Evolutionary conservation across 2,113 vertebrate species (phyloP).

Genomic region (Etia nguti): DNA sequence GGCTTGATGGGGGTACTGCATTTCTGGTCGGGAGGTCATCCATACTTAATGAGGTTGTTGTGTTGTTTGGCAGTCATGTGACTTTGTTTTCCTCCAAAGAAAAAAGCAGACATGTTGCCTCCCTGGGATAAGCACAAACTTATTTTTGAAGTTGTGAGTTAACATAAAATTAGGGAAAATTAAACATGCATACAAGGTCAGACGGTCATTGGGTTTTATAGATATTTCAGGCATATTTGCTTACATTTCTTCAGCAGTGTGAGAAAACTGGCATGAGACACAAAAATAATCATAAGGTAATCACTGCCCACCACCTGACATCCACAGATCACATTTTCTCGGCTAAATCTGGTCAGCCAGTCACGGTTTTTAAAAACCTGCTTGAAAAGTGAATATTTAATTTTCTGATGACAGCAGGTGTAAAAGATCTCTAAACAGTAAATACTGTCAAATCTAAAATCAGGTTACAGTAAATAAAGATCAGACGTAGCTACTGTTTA

Average conservation of each 20-base stretch:
- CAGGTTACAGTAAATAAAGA: not conserved
- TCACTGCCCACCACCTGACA: not conserved
- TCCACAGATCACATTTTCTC: not conserved
- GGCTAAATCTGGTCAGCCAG: rapidly evolving
- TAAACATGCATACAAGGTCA: not conserved
- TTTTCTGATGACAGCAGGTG: not conserved
- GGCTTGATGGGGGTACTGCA: not conserved
- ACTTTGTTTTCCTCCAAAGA: not conserved
- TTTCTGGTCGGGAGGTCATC: not conserved
- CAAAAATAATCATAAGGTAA: not conserved
- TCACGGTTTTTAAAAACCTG: not conserved
- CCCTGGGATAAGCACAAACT: not conserved
- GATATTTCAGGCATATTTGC: not conserved
- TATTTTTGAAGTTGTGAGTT: not conserved
- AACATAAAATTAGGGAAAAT: not conserved
- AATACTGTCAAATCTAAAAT: not conserved
- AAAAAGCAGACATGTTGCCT: rapidly evolving
- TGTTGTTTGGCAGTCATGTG: not conserved
- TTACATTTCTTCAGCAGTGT: not conserved
- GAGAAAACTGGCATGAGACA: not conserved
- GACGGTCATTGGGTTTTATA: not conserved
- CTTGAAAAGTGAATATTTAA: not conserved
- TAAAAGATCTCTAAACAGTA: not conserved
- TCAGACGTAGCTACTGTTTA: rapidly evolving
- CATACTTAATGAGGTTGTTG: conserved; percentile 23